Conservation (phyloP, 2,113 vertebrate species). For the Paraplagusia blochii region DNA sequence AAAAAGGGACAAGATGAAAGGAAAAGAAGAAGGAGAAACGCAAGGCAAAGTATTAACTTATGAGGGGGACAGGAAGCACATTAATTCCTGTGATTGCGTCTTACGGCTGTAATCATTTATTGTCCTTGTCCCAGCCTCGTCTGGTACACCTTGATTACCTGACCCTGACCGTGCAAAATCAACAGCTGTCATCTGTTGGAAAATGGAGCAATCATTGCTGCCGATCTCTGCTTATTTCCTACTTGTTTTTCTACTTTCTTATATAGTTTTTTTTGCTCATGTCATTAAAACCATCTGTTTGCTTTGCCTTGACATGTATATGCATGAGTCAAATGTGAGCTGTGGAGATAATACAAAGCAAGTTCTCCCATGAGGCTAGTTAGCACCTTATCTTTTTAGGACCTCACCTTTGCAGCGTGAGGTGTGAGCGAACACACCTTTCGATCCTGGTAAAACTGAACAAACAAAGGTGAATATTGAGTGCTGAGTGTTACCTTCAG, state of each 20-base stretch:
- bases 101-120: constrained; percentile 1
- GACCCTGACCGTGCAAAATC: background rate
- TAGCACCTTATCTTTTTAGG: constrained; percentile 33
- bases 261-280: background rate
- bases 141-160: background rate
- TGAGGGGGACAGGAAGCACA: too few species aligned
- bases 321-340: constrained; percentile 3
- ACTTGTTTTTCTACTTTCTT: constrained; percentile 23
- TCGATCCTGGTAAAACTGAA: constrained; percentile 14
- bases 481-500: too few species aligned
- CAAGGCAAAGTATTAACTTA: too few species aligned
- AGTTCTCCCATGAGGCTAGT: constrained; percentile 22
- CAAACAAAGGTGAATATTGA: background rate
- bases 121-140: background rate
- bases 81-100: background rate
- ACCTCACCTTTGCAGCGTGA: background rate
- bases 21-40: too few species aligned
- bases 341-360: constrained; percentile 26
- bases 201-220: constrained; percentile 2
- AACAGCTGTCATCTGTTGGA: background rate
- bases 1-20: too few species aligned
- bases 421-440: constrained; percentile 38
- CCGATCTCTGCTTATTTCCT: background rate
- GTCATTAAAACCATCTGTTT: background rate
- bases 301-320: background rate